phyloP scores from a whole-genome alignment of 2,888 invertebrate species.

The Eudasyphora cyanicolor region DNA sequence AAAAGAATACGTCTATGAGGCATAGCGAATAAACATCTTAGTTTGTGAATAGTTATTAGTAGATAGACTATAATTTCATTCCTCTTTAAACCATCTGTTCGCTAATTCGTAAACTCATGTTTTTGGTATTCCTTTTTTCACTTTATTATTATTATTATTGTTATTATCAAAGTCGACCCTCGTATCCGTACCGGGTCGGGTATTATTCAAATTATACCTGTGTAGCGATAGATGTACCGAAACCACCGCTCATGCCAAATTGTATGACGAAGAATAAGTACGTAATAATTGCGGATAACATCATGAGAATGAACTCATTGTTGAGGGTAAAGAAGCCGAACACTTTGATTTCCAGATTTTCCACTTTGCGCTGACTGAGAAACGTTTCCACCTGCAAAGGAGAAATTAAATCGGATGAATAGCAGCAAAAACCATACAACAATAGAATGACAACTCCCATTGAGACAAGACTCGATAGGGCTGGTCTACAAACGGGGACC shows the following conservation, averaged over 20 bases:
- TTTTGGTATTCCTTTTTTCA: neutral
- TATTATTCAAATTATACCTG: neutral
- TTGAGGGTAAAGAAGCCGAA: constrained; percentile 72
- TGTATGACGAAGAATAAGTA: constrained; percentile 74
- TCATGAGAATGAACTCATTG: constrained; percentile 72
- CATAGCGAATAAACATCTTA: too few species aligned
- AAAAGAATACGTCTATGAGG: too few species aligned
- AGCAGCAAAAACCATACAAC: neutral
- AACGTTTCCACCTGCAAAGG: constrained; percentile 67
- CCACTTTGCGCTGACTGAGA: constrained; percentile 70
- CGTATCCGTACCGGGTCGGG: too few species aligned
- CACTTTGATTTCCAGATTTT: constrained; percentile 71
- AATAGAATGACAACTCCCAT: neutral
- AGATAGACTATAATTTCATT: too few species aligned
- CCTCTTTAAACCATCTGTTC: too few species aligned
- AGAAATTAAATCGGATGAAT: neutral
- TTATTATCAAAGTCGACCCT: neutral
- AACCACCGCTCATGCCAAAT: constrained; percentile 71
- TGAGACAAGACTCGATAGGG: neutral
- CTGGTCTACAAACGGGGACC: too few species aligned
- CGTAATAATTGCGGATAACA: constrained; percentile 73
- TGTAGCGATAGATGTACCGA: neutral
- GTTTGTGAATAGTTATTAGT: too few species aligned
- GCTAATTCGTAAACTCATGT: too few species aligned
- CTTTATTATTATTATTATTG: neutral